Conservation (phyloP, 2,888 invertebrate genomes). For the Dasypolia templi region DNA sequence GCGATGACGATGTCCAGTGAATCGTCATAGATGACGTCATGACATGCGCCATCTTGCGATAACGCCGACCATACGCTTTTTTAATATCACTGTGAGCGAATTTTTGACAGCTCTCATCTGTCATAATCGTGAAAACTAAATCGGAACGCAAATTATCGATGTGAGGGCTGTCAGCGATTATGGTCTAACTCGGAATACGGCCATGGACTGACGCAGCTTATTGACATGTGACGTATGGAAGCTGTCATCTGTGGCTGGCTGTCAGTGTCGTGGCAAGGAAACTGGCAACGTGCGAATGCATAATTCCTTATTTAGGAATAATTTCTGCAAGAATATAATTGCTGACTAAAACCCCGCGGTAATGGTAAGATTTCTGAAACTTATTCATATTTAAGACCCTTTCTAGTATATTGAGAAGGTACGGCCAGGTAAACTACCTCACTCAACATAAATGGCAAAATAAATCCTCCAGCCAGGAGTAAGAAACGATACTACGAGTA, state of each 20-base stretch:
- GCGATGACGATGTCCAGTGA: no score
- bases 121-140: no score
- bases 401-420: slow-evolving; percentile 1
- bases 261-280: slow-evolving; percentile 63
- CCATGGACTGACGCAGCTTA: slow-evolving; percentile 1
- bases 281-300: slow-evolving; percentile 42
- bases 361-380: slow-evolving; percentile 52
- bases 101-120: no score
- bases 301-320: slow-evolving; percentile 18
- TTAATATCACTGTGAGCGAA: no score
- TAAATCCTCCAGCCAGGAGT: slow-evolving; percentile 34
- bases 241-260: no score
- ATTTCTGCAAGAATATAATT: slow-evolving; percentile 33
- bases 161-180: no score
- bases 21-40: no score
- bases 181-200: no score
- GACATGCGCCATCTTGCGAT: no score
- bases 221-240: slow-evolving; percentile 19
- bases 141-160: no score
- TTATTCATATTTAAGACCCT: not conserved
- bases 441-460: no score
- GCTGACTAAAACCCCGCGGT: slow-evolving; percentile 53
- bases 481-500: not conserved
- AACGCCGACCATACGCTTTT: no score
- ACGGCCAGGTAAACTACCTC: not conserved